Evolutionary conservation across 2,888 invertebrate species (phyloP), one percentile per base, ranked within the genome.

Genomic region (Lissocephala sabroskyi): DNA sequence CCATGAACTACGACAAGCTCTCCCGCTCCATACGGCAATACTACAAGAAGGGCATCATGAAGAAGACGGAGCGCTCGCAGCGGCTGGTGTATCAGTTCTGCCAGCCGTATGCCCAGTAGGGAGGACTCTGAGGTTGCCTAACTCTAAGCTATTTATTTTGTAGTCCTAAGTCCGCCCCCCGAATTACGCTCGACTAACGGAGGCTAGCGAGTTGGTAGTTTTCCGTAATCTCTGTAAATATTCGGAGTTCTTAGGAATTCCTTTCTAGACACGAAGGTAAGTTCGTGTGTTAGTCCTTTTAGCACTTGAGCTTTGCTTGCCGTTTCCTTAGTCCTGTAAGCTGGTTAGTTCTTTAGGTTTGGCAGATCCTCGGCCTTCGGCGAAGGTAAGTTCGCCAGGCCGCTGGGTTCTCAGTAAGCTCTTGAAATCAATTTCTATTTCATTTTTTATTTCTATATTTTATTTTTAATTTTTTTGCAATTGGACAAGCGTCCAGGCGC

Each of bases 1-100:
- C 97, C 19, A 99, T 99, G 98, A 99, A 99, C 87, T 99, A 99
- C 86, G 99, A 99, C 87, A 99, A 99, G 85, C 87, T 99, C 41
- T 97, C 97, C 60, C 90, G 99, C 48, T 98, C 97, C 67, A 97
- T 99, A 81, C 87, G 99, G 43, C 98, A 99, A 85, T 98, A 98
- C 87, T 99, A 99, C 89, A 98, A 98, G 86, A 99, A 98, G 86
- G 97, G 97, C 48, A 98, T 98, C 84, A 97, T 98, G 95, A 97
- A 97, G 89, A 99, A 99, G 86, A 98, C 98, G 1, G 97, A 97
- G 83, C 89, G 98, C 61, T 97, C 97, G 67, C 98, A 99, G 86
- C 89, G 99, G 82, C 90, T 99, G 75, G 98, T 99, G 57, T 99
- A 99, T 86, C 98, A 98, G 86, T 99, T 99, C 86, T 98, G 97